Evolutionary conservation across 30 jellyfish, hydroid and myxozoan genomes (phyloP).

Genomic region (Catostylus mosaicus): DNA sequence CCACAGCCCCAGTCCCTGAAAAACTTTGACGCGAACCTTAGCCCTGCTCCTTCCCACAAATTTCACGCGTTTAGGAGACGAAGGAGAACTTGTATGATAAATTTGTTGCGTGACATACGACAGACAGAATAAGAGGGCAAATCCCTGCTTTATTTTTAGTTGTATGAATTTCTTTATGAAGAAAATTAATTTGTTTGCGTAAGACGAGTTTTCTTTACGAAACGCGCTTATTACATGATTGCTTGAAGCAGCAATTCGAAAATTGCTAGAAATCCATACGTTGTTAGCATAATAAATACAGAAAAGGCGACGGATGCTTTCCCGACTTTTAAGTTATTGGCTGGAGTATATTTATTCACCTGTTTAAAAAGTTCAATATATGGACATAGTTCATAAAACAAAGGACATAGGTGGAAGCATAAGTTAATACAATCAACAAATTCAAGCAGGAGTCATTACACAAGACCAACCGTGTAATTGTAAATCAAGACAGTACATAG

Average conservation of each 20-base stretch:
- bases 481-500: no score
- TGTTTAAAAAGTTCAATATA: neutral
- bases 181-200: neutral
- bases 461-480: no score
- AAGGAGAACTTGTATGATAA: no score
- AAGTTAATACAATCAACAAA: no score
- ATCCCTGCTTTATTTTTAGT: neutral
- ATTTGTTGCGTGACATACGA: neutral
- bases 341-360: conserved; percentile 17
- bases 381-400: neutral
- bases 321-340: conserved; percentile 12
- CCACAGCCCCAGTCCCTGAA: no score
- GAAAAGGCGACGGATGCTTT: conserved; percentile 15
- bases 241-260: neutral
- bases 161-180: neutral
- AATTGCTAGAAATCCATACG: neutral
- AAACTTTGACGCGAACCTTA: no score
- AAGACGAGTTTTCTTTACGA: neutral
- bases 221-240: neutral
- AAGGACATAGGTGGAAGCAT: no score
- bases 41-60: no score
- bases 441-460: no score
- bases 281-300: neutral
- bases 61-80: no score
- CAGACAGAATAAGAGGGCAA: neutral